Evolutionary conservation across 2,888 invertebrate genomes (phyloP), one percentile per base, ranked within the genome.

Genomic region (Ormyrus rosae): DNA sequence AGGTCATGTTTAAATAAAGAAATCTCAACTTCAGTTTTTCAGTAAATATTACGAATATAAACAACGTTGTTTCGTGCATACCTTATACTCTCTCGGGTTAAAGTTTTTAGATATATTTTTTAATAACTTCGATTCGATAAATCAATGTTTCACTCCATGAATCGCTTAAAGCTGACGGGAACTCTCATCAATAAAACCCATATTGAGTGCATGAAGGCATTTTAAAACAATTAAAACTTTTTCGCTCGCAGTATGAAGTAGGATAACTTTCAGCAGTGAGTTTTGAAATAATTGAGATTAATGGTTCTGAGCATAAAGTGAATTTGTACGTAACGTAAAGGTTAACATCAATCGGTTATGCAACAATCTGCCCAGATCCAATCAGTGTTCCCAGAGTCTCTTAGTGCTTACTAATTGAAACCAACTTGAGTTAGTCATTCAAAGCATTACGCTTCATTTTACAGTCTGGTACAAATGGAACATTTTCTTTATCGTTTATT

Each of bases 191-290:
- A 34, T 34, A 34, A 34, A 34, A 34, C 34, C 34, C 34, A 34
- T 34, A 51, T 64, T 64, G 19, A 48, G 48, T 64, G 50, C 45
- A 48, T 8, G 48, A 48, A 8, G n/a, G 63, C 46, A 64, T 67
- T 67, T 74, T 74, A n/a, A 73, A 74, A 67, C 67, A 74, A 74
- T 67, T 60, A 74, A 74, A 74, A 56, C 60, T 74, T 74, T 67
- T 56, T 67, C 53, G 34, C 51, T 34, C 34, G 34, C 50, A 55
- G 13, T 1, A 45, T 55, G 55, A 34, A 13, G 50, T 13, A 71
- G 2, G 9, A 51, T 13, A 56, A 67, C 58, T 58, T 74, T 74
- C 51, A 67, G 67, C 45, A 50, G 11, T 5, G 74, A 74, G 67
- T 45, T 58, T 34, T 58, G 60, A 74, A 67, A 65, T 74, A 67